These are phyloP conservation scores for Mycalesis mineus DNA, from an alignment of 2,888 invertebrate genomes.

Conservation along the genomic window DNA sequence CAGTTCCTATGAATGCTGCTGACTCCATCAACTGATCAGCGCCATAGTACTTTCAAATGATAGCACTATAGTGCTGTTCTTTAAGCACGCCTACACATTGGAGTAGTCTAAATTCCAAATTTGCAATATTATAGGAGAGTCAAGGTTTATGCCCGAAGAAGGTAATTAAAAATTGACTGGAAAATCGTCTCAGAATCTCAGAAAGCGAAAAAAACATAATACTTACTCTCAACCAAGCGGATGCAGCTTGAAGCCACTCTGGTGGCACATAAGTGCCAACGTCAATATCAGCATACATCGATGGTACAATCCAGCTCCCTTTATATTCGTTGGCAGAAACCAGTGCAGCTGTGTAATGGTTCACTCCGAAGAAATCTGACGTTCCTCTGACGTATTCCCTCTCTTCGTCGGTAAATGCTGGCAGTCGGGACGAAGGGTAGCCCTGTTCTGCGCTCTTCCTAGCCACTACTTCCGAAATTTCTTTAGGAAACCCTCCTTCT, in stretches of 20 bases:
- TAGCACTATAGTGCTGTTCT: no score
- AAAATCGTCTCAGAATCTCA: no score
- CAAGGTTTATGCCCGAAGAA: no score
- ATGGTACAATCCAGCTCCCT: conserved; percentile 35
- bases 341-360: conserved; percentile 79
- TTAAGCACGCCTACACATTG: no score
- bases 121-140: no score
- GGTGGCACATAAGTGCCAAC: conserved; percentile 33
- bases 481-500: conserved; percentile 73
- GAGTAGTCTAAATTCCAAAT: no score
- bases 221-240: conserved; percentile 48
- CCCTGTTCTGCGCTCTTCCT: conserved; percentile 47
- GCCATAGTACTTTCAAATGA: no score
- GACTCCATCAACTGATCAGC: no score
- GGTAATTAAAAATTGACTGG: no score
- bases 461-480: conserved; percentile 61
- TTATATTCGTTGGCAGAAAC: conserved; percentile 42
- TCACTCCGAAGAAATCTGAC: conserved; percentile 75
- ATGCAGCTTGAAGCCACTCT: conserved; percentile 47
- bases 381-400: conserved; percentile 45
- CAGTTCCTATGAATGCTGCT: no score
- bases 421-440: conserved; percentile 41
- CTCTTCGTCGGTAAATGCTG: conserved; percentile 45
- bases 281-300: conserved; percentile 41
- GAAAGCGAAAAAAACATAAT: background rate